A percentile compares a stretch with the other conserved stretches of the same genome.
phyloP scores from a whole-genome alignment of 2,888 invertebrate genomes.

The Pseudococcus viburni region DNA sequence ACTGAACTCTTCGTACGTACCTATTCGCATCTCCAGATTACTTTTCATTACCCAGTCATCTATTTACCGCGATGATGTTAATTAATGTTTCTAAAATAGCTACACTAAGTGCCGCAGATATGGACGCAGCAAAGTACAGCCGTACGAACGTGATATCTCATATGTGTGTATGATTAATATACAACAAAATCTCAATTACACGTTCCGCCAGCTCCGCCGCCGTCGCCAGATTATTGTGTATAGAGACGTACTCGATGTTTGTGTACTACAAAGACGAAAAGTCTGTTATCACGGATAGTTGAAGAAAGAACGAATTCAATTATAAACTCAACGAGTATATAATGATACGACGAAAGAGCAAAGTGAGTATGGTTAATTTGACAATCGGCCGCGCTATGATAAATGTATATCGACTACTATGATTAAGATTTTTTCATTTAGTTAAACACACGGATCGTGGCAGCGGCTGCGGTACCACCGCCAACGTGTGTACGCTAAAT shows the following conservation, averaged over 20 bases:
- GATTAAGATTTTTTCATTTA: constrained; percentile 20
- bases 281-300: not conserved
- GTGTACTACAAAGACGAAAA: not conserved
- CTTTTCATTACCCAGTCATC: not conserved
- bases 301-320: not conserved
- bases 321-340: not conserved
- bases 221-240: not conserved
- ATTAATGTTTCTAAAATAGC: constrained; percentile 41
- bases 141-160: constrained; percentile 2
- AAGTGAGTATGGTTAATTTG: constrained; percentile 16
- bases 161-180: not conserved
- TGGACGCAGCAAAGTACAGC: not conserved
- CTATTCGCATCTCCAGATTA: too few species aligned
- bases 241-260: not conserved
- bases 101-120: not conserved
- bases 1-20: too few species aligned
- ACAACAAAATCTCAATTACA: constrained; percentile 35
- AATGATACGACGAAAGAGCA: constrained; percentile 15
- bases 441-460: not conserved
- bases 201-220: not conserved
- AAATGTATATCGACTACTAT: constrained; percentile 18
- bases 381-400: constrained; percentile 35
- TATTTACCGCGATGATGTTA: constrained; percentile 34
- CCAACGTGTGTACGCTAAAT: constrained; percentile 5
- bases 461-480: not conserved